Conservation (phyloP, 2,888 invertebrate species). For the Acronicta alni region DNA sequence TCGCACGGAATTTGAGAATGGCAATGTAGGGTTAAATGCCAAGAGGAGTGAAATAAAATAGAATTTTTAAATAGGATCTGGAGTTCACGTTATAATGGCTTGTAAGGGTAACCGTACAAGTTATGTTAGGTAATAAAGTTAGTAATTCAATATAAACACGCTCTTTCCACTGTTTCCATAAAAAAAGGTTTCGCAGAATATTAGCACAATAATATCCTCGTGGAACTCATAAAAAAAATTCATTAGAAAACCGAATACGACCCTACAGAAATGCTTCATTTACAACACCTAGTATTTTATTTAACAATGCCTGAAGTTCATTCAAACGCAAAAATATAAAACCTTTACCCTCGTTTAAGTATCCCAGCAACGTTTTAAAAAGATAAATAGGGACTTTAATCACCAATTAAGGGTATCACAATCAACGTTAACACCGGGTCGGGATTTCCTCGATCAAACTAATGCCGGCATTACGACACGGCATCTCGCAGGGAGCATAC, state of each 20-base stretch:
- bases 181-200: conserved; percentile 5
- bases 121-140: not conserved
- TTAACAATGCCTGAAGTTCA: conserved; percentile 29
- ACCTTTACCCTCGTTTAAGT: conserved; percentile 28
- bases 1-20: conserved; percentile 6
- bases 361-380: conserved; percentile 42
- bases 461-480: conserved; percentile 57
- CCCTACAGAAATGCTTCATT: conserved; percentile 11
- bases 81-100: not conserved
- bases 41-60: not conserved
- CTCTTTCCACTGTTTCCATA: not conserved
- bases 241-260: conserved; percentile 22
- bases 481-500: conserved; percentile 48
- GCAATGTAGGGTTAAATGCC: conserved; percentile 1
- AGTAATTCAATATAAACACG: conserved; percentile 1
- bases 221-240: conserved; percentile 21
- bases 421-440: conserved; percentile 51
- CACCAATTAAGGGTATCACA: conserved; percentile 50
- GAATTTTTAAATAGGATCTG: not conserved
- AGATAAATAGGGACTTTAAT: conserved; percentile 49
- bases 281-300: conserved; percentile 24
- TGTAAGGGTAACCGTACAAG: no score
- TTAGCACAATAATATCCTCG: conserved; percentile 12
- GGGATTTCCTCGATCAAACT: conserved; percentile 62
- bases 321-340: conserved; percentile 28